Evolutionary conservation across 2,797 vertebrate genomes (phyloP), one percentile per base, ranked within the genome.

Genomic region (Acanthopagrus latus): DNA sequence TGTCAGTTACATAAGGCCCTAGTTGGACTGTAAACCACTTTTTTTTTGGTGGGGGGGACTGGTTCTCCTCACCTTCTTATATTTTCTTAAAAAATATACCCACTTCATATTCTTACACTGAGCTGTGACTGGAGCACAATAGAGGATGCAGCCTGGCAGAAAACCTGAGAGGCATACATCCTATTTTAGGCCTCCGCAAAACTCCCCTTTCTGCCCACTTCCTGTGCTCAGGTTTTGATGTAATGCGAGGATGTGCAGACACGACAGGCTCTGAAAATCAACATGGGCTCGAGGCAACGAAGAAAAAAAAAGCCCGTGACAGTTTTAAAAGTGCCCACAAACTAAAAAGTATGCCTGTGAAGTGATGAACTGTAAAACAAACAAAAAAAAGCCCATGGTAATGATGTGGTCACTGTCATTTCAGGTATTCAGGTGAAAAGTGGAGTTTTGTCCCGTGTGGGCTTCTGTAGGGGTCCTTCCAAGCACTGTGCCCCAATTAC

Each of bases 191-290:
- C 62, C 41, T 73, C 21, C 41, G 65, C 74, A 93, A 79, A 94
- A 93, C 83, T 94, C 90, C 93, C 93, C 91, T 91, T 74, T 84
- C 71, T 87, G 80, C 85, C 91, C 91, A 89, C 92, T 94, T 95
- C 94, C 94, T 93, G 84, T 74, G 54, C 25, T 72, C 71, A 63
- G 62, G 71, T 87, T 17, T 74, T 76, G 74, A 83, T 91, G 81
- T 80, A 71, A 80, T 79, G 74, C 7, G n/a, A 33, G 58, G 69
- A 64, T 81, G 72, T 84, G 64, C 73, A 66, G 63, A 72, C 64
- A 62, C 68, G 65, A 64, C 13, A 65, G 62, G 23, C 58, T 21
- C 33, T 47, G 16, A 67, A 50, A 50, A 62, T 63, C 41, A 41
- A 46, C 21, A 3, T 9, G 18, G 3, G 54, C 29, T 59, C 2